Evolutionary conservation across 2,888 invertebrate species (phyloP), one percentile per base, ranked within the genome.

Genomic region (Onthophagus sagittarius): DNA sequence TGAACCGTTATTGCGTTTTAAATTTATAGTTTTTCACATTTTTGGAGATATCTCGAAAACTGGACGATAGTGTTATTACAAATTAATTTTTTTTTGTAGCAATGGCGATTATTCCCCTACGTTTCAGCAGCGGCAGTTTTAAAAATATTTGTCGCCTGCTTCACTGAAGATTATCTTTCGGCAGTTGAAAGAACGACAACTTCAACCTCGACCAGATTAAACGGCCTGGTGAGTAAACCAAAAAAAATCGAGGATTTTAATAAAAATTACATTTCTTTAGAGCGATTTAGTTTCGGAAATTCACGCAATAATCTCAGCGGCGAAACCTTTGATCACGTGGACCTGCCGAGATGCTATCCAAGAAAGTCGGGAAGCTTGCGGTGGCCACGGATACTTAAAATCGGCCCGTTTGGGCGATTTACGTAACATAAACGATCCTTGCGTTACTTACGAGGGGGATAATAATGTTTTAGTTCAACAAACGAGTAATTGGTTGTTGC

Each of bases 391-490:
- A 0, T 94, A 91, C 83, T 87, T 94, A 69, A 90, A 90, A 87
- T 92, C 93, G n/a, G 90, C 96, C 14, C 92, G 95, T 78, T 86
- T 98, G 23, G 96, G 96, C 53, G 93, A 94, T 76, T 87, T 98
- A 75, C 89, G 96, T 7, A 91, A 91, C 81, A 94, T 94, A 84
- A 93, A 95, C 84, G 98, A 98, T 84, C 93, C 97, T 0, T 93
- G 93, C 63, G 93, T 94, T 72, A 97, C 97, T 0, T 97, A 96
- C 84, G 97, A 97, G 97, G 97, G 0, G 96, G 97, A 97, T 86
- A 97, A 97, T 86, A 96, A 94, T 85, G 96, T 97, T 15, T 87
- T 98, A 2, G 89, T 93, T 0, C 97, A 97, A 82, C 97, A 97
- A 85, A 92, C 95, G 0, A 94, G 94, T 81, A 97, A 96, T 86